Conservation (phyloP, 2,888 invertebrate genomes). For the Tenthredo scrophulariae region DNA sequence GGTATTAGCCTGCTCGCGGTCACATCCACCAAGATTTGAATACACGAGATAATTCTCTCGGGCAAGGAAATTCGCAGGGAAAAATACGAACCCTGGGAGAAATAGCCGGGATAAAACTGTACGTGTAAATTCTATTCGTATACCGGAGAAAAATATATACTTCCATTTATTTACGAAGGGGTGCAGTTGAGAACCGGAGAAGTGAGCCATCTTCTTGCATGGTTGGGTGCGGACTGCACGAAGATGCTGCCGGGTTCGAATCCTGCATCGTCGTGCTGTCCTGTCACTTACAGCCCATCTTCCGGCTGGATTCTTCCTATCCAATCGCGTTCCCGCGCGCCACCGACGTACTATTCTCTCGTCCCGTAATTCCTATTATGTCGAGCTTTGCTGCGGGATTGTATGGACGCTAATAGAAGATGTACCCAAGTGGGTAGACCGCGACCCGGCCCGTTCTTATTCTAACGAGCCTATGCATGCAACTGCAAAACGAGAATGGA, state of each 20-base stretch:
- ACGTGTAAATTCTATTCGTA: not conserved
- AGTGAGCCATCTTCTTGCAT: slow-evolving; percentile 52
- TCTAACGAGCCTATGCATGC: slow-evolving; percentile 16
- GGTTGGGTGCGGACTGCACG: slow-evolving; percentile 52
- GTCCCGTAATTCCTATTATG: slow-evolving; percentile 50
- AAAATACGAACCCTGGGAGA: not conserved
- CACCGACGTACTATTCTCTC: slow-evolving; percentile 19
- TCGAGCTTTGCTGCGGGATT: slow-evolving; percentile 9
- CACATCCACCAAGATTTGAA: slow-evolving; percentile 24
- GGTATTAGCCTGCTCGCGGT: slow-evolving; percentile 44
- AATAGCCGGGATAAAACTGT: not conserved
- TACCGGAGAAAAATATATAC: not conserved
- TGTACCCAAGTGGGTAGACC: not conserved
- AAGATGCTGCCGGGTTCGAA: slow-evolving; percentile 41
- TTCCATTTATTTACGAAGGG: not conserved
- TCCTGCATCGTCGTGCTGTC: slow-evolving; percentile 49
- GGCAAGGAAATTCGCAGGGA: not conserved
- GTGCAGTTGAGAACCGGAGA: slow-evolving; percentile 46
- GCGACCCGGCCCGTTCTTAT: not conserved
- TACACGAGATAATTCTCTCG: not conserved
- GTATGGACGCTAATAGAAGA: slow-evolving; percentile 43
- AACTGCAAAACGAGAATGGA: not conserved
- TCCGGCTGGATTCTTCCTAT: slow-evolving; percentile 53
- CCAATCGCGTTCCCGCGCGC: slow-evolving; percentile 43
- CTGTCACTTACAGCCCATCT: slow-evolving; percentile 53